Evolutionary conservation across 2,113 vertebrate species (phyloP).

Genomic region (Antigone vipio): DNA sequence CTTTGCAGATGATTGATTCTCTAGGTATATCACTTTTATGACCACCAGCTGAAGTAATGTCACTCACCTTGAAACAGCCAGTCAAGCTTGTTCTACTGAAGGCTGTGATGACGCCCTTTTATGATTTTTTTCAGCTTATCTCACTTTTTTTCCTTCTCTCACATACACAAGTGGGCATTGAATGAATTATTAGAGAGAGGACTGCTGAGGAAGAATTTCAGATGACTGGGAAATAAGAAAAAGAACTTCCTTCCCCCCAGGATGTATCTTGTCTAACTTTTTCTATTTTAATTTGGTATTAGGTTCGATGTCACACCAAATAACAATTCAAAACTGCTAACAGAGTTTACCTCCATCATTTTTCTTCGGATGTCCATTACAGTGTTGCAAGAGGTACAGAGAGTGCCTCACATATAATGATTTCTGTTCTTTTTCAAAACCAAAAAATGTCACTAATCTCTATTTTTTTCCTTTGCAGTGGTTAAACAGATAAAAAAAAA

Average conservation of each 20-base stretch:
- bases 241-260: background rate
- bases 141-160: background rate
- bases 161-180: background rate
- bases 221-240: background rate
- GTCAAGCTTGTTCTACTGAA: background rate
- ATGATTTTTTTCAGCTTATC: background rate
- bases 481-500: background rate
- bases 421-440: background rate
- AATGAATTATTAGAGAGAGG: background rate
- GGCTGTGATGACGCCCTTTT: background rate
- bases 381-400: background rate
- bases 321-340: background rate
- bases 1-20: conserved; percentile 19
- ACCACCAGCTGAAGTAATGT: conserved; percentile 23
- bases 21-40: conserved; percentile 16
- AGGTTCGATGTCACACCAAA: background rate
- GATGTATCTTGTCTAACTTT: background rate
- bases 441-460: background rate
- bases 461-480: background rate
- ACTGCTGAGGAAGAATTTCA: background rate
- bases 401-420: background rate
- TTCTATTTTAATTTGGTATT: background rate
- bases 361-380: background rate
- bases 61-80: conserved; percentile 34
- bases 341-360: background rate